Evolutionary conservation across 2,797 vertebrate genomes (phyloP), one percentile per base, ranked within the genome.

Genomic region (Ptychobarbus kaznakovi): DNA sequence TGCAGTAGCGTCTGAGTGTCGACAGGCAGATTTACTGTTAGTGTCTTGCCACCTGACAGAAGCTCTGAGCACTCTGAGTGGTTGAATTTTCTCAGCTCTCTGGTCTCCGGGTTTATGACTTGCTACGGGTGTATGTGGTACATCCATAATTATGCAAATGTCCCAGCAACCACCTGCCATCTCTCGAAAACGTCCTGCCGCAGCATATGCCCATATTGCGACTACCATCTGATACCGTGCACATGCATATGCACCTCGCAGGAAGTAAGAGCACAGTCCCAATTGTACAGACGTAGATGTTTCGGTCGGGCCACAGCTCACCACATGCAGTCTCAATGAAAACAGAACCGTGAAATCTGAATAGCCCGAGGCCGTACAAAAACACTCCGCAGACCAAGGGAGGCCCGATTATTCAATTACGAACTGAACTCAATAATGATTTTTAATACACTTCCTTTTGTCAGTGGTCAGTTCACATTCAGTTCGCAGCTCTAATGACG

Each of bases 61-160:
- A 84, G 10, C 74, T 84, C 61, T 32, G 58, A 80, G 35, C 10
- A 20, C 32, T 40, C n/a, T 42, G 68, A 61, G 32, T 4, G 10
- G 2, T 58, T 6, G 10, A n/a, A 44, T 11, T 53, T 49, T 69
- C 63, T 68, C 73, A 44, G 88, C 89, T 91, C 91, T 92, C 91
- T 91, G 88, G 91, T 92, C 93, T 88, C 32, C 86, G 25, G 35
- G 90, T 92, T 93, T 91, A 90, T 89, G 89, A 88, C 51, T 81
- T 86, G 90, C 81, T 63, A 87, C 81, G 89, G 91, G 90, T 86
- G 89, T 89, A 90, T 35, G 49, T 38, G 38, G 88, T 89, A 88
- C 87, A 92, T 88, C 89, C 87, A 78, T 91, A 92, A 94, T 93
- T 92, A 94, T 92, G 93, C 91, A 93, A 92, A 94, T 92, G 84